Evolutionary conservation across 2,888 invertebrate genomes (phyloP), one percentile per base, ranked within the genome.

Genomic region (Gari tellinella): DNA sequence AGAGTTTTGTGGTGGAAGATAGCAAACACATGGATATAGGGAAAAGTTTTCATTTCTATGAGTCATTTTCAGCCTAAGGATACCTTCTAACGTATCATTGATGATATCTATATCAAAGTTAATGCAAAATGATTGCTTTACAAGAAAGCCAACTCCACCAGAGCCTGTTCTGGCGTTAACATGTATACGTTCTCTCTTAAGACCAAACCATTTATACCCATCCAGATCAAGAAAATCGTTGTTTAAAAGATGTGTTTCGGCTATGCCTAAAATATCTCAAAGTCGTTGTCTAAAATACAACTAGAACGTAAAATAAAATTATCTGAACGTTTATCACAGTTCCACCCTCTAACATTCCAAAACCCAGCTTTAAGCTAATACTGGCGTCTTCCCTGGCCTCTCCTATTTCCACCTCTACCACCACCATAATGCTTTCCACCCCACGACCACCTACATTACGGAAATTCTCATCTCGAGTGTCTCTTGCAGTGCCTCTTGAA

Each of bases 1-100:
- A 1, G 53, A 53, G 17, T 53, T 53, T 38, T 53, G 37, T 8
- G 53, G 53, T 8, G 38, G 53, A 2, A 53, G 17, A 38, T 53
- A 53, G 37, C 17, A 37, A 15, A 19, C n/a, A 38, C 31, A 17
- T 1, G 38, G 7, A 2, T 37, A 10, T 17, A 37, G 4, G 12
- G 14, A 38, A n/a, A n/a, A n/a, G n/a, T n/a, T n/a, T n/a, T n/a
- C n/a, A n/a, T n/a, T n/a, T n/a, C 38, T n/a, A 17, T 38, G 1
- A 3, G 37, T 7, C 2, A 53, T n/a, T 19, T 37, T 38, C 19
- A 37, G 19, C 1, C 21, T 8, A 38, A 53, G 21, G 2, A 31
- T 53, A 12, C 53, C 53, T n/a, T 53, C 53, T 21, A 17, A 38
- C 5, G 26, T n/a, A 17, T 53, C 37, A 38, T 38, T 38, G 17